Evolutionary conservation across 2,113 vertebrate species (phyloP).

Genomic region (Otolemur garnettii): DNA sequence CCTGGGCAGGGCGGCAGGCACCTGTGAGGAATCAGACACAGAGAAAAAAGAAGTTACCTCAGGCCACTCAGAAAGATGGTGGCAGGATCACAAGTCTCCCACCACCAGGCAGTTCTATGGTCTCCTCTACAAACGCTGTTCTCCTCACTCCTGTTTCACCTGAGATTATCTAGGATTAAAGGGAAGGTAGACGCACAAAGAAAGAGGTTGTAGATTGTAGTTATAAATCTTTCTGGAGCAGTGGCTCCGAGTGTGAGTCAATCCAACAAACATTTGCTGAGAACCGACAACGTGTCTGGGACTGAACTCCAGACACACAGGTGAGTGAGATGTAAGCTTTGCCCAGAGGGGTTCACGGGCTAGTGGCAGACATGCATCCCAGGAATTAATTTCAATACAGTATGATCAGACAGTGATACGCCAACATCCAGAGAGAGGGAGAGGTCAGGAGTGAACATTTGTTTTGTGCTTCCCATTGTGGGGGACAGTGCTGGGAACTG

Average conservation of each 20-base stretch:
- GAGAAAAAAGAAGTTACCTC: background rate
- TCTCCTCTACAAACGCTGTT: background rate
- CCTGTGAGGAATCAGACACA: background rate
- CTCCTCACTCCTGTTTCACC: background rate
- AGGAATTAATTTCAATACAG: background rate
- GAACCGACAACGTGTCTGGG: background rate
- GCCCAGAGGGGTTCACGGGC: background rate
- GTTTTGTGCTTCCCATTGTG: background rate
- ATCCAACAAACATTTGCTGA: background rate
- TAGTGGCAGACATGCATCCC: background rate
- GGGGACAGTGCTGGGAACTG: background rate
- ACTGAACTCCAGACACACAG: background rate
- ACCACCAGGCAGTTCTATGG: background rate
- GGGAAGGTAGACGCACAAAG: background rate
- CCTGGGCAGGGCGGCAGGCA: background rate
- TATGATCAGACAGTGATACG: background rate
- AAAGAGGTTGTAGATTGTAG: background rate
- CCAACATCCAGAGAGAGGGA: background rate
- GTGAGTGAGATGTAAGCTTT: background rate
- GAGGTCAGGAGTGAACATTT: background rate
- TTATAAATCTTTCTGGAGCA: background rate
- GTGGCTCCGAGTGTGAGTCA: background rate
- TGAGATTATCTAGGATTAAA: background rate
- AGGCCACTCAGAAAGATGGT: background rate
- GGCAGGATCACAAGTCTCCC: background rate